Evolutionary conservation across 2,888 invertebrate species (phyloP).

Genomic region (Chaetogeoica ovagalla): DNA sequence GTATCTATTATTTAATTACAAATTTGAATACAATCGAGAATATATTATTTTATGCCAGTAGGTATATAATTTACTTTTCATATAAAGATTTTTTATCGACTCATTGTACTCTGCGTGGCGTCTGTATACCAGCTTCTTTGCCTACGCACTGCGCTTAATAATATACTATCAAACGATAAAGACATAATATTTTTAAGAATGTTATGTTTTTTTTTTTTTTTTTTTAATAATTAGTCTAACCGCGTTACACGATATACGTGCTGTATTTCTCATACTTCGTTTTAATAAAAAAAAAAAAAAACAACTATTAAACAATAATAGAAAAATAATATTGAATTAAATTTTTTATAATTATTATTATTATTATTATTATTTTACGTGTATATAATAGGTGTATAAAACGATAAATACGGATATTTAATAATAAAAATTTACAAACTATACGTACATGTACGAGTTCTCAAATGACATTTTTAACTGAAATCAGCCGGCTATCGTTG

Average conservation of each 20-base stretch:
- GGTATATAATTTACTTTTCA: slow-evolving; percentile 4
- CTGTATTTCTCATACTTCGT: too few relatives aligned
- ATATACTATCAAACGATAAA: not conserved
- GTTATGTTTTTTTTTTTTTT: too few relatives aligned
- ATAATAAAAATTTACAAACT: not conserved
- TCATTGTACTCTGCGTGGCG: not conserved
- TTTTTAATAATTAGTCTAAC: too few relatives aligned
- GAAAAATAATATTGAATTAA: not conserved
- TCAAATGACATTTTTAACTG: slow-evolving; percentile 10
- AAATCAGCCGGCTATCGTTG: not conserved
- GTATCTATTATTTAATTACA: slow-evolving; percentile 40
- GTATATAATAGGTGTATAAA: not conserved
- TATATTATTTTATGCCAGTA: slow-evolving; percentile 21
- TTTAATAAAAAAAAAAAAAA: slow-evolving; percentile 10
- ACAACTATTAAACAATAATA: too few relatives aligned
- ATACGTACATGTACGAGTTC: not conserved
- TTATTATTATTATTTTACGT: not conserved
- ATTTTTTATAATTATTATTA: too few relatives aligned
- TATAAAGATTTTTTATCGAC: slow-evolving; percentile 2
- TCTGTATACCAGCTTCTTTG: not conserved
- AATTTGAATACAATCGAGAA: slow-evolving; percentile 42
- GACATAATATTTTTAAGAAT: not conserved
- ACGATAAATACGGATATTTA: slow-evolving; percentile 1
- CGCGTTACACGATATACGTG: too few relatives aligned
- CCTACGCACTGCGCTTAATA: not conserved